Evolutionary conservation across 2,113 vertebrate species (phyloP), one percentile per base, ranked within the genome.

Genomic region (Hiodon tergisus): DNA sequence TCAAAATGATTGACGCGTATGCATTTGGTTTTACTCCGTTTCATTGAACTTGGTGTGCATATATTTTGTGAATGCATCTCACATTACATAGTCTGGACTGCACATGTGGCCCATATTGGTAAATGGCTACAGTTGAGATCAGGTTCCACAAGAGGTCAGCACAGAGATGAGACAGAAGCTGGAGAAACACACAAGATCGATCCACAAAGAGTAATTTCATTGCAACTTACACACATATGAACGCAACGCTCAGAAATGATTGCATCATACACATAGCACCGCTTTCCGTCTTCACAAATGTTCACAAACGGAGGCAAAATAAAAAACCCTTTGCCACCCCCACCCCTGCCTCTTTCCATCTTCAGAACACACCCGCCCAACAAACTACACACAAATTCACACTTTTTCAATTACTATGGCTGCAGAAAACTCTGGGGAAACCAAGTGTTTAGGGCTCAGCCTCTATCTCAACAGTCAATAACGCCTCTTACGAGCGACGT

Each of bases 391-490:
- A 88, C 83, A 83, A 80, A 81, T 83, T 81, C 85, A 86, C 88
- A 89, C 87, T 89, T 90, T 91, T 91, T 90, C 88, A 90, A 90
- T 90, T 91, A 91, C 88, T 84, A 13, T 85, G 83, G 80, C 87
- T 84, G 82, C 78, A 80, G 83, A 87, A 88, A 90, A 90, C 90
- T 91, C 90, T 82, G 81, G 89, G 89, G 84, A 85, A 84, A 85
- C 79, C 80, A 85, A 89, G 85, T 87, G 87, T 88, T 88, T 87
- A 85, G 83, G 86, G 87, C 88, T 86, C 84, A 81, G 89, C 88
- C 90, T 91, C 89, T 87, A 87, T 91, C 90, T 89, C 89, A 89
- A 84, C 87, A 90, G 89, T 91, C 91, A 90, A 92, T 92, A 92
- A 90, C 86, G 88, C 88, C 91, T 92, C 91, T 92, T 91, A 91